A percentile compares a stretch with the other conserved stretches of the same genome.
Conservation (phyloP, 2,113 vertebrate genomes). For the Notothenia rossii region DNA sequence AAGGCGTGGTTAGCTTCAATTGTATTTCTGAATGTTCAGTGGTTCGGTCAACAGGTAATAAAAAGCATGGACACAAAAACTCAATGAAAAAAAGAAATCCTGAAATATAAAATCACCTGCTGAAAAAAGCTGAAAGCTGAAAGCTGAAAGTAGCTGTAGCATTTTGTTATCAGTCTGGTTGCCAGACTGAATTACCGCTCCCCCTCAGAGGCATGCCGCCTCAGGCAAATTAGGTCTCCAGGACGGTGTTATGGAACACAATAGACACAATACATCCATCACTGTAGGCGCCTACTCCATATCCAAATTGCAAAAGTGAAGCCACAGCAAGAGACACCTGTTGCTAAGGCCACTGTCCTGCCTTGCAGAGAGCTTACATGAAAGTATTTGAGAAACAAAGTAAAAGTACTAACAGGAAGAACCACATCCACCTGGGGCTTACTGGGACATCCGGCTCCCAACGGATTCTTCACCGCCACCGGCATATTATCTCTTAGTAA, state of each 20-base stretch:
- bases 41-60: neutral
- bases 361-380: conserved; percentile 15
- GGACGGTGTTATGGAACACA: conserved; percentile 54
- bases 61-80: conserved; percentile 7
- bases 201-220: conserved; percentile 50
- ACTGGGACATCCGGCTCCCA: conserved; percentile 35
- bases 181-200: conserved; percentile 53
- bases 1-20: neutral
- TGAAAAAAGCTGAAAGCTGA: no score
- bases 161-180: conserved; percentile 52
- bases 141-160: conserved; percentile 29
- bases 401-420: conserved; percentile 23
- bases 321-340: conserved; percentile 40
- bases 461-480: conserved; percentile 19
- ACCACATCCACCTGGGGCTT: conserved; percentile 25
- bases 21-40: neutral
- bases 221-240: conserved; percentile 56
- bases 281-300: conserved; percentile 23
- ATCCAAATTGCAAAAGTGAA: conserved; percentile 19
- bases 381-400: conserved; percentile 23
- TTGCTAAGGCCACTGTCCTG: conserved; percentile 41
- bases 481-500: conserved; percentile 48
- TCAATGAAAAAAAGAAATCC: neutral
- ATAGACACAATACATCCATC: conserved; percentile 56
- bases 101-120: conserved; percentile 27